Evolutionary conservation across 2,888 invertebrate species (phyloP).

Genomic region (Dolichopus griseipennis): DNA sequence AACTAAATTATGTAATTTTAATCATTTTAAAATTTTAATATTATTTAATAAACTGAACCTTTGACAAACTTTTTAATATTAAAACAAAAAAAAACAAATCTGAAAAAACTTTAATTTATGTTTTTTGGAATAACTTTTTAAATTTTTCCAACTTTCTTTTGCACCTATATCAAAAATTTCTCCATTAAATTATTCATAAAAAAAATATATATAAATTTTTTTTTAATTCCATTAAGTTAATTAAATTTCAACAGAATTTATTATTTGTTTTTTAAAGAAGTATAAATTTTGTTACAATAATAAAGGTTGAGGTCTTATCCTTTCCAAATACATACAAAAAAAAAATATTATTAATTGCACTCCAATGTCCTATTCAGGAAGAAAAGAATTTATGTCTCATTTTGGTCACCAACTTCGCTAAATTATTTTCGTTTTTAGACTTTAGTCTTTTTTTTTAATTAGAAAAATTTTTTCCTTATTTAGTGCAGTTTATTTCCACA

Average conservation of each 20-base stretch:
- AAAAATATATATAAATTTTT: neutral
- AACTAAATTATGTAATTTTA: too few species aligned
- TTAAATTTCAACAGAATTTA: neutral
- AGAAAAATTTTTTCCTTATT: too few species aligned
- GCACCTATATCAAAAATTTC: neutral
- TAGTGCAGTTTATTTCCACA: neutral
- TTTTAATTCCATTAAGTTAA: neutral
- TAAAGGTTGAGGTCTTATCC: too few species aligned
- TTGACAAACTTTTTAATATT: too few species aligned
- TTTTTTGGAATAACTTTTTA: too few species aligned
- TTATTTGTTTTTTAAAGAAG: neutral
- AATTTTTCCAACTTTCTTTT: neutral
- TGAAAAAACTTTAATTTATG: too few species aligned
- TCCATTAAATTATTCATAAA: neutral
- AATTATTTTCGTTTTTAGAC: too few species aligned
- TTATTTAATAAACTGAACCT: too few species aligned
- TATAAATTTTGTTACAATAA: too few species aligned
- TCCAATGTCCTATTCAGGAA: neutral
- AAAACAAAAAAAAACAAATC: too few species aligned
- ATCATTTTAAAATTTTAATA: too few species aligned
- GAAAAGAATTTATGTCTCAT: neutral
- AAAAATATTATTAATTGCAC: neutral
- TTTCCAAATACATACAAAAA: neutral
- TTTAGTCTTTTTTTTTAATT: too few species aligned
- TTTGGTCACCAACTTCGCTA: neutral